Evolutionary conservation across 2,888 invertebrate genomes (phyloP).

Genomic region (Anoncus sp.): DNA sequence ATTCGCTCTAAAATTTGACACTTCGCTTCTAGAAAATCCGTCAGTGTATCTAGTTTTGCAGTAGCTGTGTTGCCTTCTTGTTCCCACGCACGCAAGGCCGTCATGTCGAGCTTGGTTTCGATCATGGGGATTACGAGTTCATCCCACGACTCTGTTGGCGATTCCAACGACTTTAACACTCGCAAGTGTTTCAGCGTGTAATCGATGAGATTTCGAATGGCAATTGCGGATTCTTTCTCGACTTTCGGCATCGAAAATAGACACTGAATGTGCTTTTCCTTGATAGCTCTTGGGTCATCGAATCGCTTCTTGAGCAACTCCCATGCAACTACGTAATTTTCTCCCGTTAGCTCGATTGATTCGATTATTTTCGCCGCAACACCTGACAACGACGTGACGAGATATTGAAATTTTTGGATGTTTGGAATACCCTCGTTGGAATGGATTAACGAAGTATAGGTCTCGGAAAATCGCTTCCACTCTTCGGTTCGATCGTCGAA

Average conservation of each 20-base stretch:
- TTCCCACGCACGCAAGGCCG: slow-evolving; percentile 62
- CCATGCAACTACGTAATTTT: slow-evolving; percentile 60
- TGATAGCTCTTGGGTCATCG: slow-evolving; percentile 60
- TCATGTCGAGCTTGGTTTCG: slow-evolving; percentile 54
- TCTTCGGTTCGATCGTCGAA: slow-evolving; percentile 26
- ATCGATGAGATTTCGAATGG: slow-evolving; percentile 59
- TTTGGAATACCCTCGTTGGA: slow-evolving; percentile 43
- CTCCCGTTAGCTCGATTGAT: slow-evolving; percentile 55
- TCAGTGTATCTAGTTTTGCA: not conserved
- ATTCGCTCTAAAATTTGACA: slow-evolving; percentile 61
- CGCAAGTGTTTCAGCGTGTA: slow-evolving; percentile 59
- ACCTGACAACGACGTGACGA: slow-evolving; percentile 42
- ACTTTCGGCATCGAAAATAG: slow-evolving; percentile 57
- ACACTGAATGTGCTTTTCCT: slow-evolving; percentile 58
- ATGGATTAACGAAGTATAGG: slow-evolving; percentile 2
- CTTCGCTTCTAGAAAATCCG: slow-evolving; percentile 43
- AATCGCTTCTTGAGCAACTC: slow-evolving; percentile 55
- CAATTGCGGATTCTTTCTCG: slow-evolving; percentile 52
- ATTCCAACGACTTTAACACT: slow-evolving; percentile 51
- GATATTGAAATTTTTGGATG: no score
- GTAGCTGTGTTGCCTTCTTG: slow-evolving; percentile 39
- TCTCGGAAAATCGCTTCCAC: slow-evolving; percentile 22
- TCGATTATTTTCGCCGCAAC: slow-evolving; percentile 61
- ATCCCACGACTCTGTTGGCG: slow-evolving; percentile 60
- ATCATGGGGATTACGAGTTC: slow-evolving; percentile 60